Evolutionary conservation across 2,113 vertebrate species (phyloP).

Genomic region (Lamprotornis superbus): DNA sequence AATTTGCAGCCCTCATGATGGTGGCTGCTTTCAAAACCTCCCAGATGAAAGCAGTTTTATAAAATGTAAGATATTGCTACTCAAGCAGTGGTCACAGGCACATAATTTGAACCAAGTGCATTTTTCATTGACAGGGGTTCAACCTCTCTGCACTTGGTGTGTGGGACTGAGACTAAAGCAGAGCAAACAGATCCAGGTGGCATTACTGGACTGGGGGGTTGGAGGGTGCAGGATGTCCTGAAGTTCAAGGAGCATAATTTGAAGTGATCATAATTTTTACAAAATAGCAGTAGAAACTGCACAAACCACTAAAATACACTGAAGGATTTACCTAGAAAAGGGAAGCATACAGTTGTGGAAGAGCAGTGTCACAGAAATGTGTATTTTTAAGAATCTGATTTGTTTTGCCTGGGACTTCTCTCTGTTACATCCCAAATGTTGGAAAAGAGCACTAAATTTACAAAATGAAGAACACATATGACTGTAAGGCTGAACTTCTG

Average conservation of each 20-base stretch:
- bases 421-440: neutral
- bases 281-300: neutral
- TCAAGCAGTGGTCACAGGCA: fast-evolving
- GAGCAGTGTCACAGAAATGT: neutral
- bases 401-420: neutral
- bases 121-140: neutral
- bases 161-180: neutral
- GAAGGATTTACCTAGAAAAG: neutral
- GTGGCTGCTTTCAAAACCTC: neutral
- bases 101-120: neutral
- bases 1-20: neutral
- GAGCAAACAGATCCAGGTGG: neutral
- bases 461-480: neutral
- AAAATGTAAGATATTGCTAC: neutral
- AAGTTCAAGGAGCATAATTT: neutral
- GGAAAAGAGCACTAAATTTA: neutral
- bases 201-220: fast-evolving
- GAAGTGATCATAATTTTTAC: neutral
- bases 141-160: neutral
- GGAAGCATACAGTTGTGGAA: neutral
- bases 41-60: neutral
- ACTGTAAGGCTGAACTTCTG: neutral
- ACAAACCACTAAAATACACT: neutral
- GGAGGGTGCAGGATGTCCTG: neutral
- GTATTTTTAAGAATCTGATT: neutral